Base-by-base conservation (phyloP, 2,888 invertebrate genomes). In the Seira sanloemensis region DNA sequence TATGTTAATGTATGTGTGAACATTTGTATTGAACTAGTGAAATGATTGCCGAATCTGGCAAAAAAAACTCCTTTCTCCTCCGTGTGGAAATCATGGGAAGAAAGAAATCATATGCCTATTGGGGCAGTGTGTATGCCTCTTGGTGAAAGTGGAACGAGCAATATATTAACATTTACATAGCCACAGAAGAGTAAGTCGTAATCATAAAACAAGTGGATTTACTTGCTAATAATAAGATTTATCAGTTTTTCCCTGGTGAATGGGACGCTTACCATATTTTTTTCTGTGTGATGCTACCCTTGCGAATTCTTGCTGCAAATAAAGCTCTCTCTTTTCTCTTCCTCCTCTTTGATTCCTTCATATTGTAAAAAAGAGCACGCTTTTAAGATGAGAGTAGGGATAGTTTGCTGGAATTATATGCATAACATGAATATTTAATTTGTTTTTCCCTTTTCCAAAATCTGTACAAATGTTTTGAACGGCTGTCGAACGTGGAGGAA, bases 211-310 rank as follows among this genome's bases (percentile, higher is more conserved):
- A 80, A 80, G 80, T 80, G 74, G 80, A 80, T 80, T 74, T 80
- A 74, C 73, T 73, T 73, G 26, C 74, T 80, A 80, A 80, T 80
- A 80, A 80, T 80, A 74, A 73, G 80, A 80, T 80, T 80, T 80
- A 80, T 80, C 73, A 67, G 80, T 26, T 74, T 54, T 74, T 73
- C 68, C 77, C 37, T 79, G 73, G 4, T 37, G 37, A 37, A 12
- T 12, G 37, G 12, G 37, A 37, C 37, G 37, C 37, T 37, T 37
- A 37, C 5, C 12, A 37, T 37, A 12, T 12, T 37, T 37, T n/a
- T 37, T 12, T 37, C 37, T 37, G n/a, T n/a, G n/a, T n/a, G n/a
- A 37, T 37, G 37, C 37, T 37, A 37, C 37, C 37, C 37, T 12
- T 37, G 37, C 4, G 37, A 12, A 37, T 37, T n/a, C n/a, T n/a